These are phyloP conservation scores for Holocentrus rufus DNA, from an alignment of 2,797 vertebrate genomes.

Conservation along the genomic window DNA sequence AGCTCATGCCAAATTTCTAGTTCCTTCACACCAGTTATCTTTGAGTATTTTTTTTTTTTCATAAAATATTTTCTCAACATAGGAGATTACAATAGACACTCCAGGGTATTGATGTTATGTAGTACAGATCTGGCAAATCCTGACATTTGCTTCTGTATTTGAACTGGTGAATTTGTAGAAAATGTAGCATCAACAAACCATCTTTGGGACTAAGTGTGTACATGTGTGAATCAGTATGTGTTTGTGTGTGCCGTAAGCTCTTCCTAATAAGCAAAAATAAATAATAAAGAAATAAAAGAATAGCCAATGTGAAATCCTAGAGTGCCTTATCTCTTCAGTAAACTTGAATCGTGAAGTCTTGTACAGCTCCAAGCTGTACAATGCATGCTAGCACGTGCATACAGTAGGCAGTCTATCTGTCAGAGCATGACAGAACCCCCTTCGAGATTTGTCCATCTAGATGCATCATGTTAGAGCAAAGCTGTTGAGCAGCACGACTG, in stretches of 20 bases:
- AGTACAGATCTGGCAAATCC: background rate
- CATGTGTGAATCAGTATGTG: background rate
- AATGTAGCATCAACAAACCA: no score
- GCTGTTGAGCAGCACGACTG: constrained; percentile 56
- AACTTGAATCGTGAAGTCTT: constrained; percentile 53
- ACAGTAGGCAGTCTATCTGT: constrained; percentile 61
- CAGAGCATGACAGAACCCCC: constrained; percentile 65
- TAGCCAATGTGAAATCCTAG: background rate
- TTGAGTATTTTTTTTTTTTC: background rate
- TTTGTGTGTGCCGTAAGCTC: background rate
- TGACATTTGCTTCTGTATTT: background rate
- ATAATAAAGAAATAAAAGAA: no score
- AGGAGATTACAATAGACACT: background rate
- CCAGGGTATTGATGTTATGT: background rate
- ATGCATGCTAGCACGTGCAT: constrained; percentile 57
- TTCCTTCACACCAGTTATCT: background rate
- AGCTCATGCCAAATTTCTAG: no score
- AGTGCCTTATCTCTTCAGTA: constrained; percentile 34
- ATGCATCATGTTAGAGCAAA: constrained; percentile 54
- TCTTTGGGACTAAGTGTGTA: no score
- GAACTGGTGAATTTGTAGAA: no score
- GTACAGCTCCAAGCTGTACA: constrained; percentile 56
- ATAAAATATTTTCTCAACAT: background rate
- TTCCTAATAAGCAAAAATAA: background rate
- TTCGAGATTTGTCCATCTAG: constrained; percentile 69